A percentile compares a stretch with the other conserved stretches of the same genome.
Conservation (phyloP, 37 sponge, comb jelly and placozoan species). For the Beroe forskalii region DNA sequence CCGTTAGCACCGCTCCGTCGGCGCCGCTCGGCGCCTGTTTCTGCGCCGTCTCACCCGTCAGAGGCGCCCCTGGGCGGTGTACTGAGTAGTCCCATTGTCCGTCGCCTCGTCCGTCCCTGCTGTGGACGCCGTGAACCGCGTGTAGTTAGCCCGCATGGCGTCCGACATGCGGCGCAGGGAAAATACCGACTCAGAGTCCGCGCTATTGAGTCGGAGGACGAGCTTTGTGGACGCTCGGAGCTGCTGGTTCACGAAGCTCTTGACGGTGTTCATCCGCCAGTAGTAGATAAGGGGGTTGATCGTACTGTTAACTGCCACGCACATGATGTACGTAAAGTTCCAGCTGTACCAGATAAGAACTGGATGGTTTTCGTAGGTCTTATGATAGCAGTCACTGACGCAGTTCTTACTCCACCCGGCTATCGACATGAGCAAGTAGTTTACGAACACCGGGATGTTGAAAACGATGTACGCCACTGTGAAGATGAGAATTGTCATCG, state of each 20-base stretch:
- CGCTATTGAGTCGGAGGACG: neutral
- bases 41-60: too few relatives aligned
- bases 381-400: slow-evolving; percentile 33
- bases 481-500: slow-evolving; percentile 62
- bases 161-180: neutral
- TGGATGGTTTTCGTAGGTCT: slow-evolving; percentile 8
- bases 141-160: neutral
- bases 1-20: too few relatives aligned
- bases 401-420: slow-evolving; percentile 62
- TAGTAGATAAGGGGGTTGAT: slow-evolving; percentile 60
- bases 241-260: slow-evolving; percentile 16
- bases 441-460: slow-evolving; percentile 59
- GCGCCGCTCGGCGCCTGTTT: too few relatives aligned
- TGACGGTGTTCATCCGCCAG: slow-evolving; percentile 58
- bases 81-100: neutral
- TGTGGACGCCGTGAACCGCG: neutral
- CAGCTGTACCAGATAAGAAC: slow-evolving; percentile 2
- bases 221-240: neutral
- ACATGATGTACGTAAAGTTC: slow-evolving; percentile 60
- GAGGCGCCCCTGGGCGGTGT: neutral
- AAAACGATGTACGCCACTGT: slow-evolving; percentile 32
- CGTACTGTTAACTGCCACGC: slow-evolving; percentile 52
- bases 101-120: neutral
- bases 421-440: slow-evolving; percentile 62
- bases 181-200: neutral